Percentiles rank a stretch among this genome's conserved stretches.
Conservation (phyloP, 2,888 invertebrate genomes). For the Drosophila pseudotakahashii region DNA sequence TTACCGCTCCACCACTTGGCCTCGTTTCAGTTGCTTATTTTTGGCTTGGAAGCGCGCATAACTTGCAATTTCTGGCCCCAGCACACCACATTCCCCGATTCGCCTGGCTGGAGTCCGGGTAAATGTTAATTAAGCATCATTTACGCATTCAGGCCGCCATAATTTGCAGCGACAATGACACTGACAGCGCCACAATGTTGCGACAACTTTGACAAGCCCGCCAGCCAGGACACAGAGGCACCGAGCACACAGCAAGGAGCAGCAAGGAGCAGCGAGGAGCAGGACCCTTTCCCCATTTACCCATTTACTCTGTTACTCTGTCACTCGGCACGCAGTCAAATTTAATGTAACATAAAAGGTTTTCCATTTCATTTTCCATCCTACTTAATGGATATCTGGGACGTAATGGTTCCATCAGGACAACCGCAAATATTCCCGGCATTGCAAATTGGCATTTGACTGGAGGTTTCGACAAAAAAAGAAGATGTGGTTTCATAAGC, state of each 20-base stretch:
- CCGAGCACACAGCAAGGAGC: neutral
- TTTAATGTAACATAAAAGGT: constrained; percentile 48
- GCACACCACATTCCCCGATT: constrained; percentile 8
- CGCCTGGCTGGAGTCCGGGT: constrained; percentile 52
- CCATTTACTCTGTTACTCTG: neutral
- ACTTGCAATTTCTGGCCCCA: constrained; percentile 59
- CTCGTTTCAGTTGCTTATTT: constrained; percentile 39
- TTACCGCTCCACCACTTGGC: neutral
- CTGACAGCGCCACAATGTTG: constrained; percentile 67
- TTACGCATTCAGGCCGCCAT: constrained; percentile 77
- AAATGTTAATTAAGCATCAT: constrained; percentile 78
- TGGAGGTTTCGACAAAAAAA: neutral
- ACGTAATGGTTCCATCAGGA: constrained; percentile 37
- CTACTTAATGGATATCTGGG: neutral
- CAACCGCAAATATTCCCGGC: constrained; percentile 19
- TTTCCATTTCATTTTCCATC: constrained; percentile 33
- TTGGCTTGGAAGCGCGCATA: constrained; percentile 61
- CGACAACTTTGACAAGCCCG: constrained; percentile 72
- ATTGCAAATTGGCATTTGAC: constrained; percentile 39
- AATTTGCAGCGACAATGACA: constrained; percentile 66
- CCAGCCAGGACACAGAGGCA: constrained; percentile 19
- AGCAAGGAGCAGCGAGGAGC: constrained; percentile 20
- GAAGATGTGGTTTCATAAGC: neutral
- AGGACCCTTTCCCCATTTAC: constrained; percentile 8
- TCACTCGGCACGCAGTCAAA: constrained; percentile 32